Conservation (phyloP, 1,140 invertebrate genomes). For the Cherax quadricarinatus region DNA sequence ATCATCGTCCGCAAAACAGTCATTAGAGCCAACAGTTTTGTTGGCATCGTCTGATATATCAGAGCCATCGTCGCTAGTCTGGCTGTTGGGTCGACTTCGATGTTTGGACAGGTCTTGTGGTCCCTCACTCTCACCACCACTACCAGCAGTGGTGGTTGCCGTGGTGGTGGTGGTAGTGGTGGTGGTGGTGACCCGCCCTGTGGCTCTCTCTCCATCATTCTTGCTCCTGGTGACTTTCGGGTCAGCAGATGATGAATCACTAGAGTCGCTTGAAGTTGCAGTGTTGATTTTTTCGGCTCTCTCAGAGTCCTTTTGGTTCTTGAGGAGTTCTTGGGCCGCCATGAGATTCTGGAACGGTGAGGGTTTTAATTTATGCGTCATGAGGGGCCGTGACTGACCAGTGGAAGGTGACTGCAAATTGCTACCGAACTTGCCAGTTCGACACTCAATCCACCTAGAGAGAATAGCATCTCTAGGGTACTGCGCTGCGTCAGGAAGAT, state of each 20-base stretch:
- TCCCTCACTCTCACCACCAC: slow-evolving; percentile 10
- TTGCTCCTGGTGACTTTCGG: neutral
- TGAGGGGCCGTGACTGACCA: slow-evolving; percentile 33
- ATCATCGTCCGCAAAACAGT: slow-evolving; percentile 63
- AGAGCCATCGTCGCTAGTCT: slow-evolving; percentile 59
- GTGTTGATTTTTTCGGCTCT: slow-evolving; percentile 1
- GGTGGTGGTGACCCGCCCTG: neutral
- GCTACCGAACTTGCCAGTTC: slow-evolving; percentile 32
- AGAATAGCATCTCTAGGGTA: slow-evolving; percentile 57
- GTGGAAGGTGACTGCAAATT: slow-evolving; percentile 20
- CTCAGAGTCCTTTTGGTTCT: slow-evolving; percentile 52
- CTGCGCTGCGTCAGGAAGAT: slow-evolving; percentile 13
- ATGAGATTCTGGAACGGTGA: slow-evolving; percentile 65
- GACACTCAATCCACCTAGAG: slow-evolving; percentile 57
- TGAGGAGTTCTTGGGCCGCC: slow-evolving; percentile 61
- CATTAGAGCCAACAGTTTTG: slow-evolving; percentile 60
- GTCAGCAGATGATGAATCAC: slow-evolving; percentile 29
- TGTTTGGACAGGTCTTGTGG: slow-evolving; percentile 59
- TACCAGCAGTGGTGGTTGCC: neutral
- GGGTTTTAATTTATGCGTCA: slow-evolving; percentile 55
- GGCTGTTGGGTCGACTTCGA: neutral
- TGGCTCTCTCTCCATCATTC: neutral
- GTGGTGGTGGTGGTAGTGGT: too few species aligned
- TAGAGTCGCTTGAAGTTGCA: slow-evolving; percentile 47
- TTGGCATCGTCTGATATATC: slow-evolving; percentile 59